Evolutionary conservation across 2,113 vertebrate species (phyloP), one percentile per base, ranked within the genome.

Genomic region (Perognathus longimembris): DNA sequence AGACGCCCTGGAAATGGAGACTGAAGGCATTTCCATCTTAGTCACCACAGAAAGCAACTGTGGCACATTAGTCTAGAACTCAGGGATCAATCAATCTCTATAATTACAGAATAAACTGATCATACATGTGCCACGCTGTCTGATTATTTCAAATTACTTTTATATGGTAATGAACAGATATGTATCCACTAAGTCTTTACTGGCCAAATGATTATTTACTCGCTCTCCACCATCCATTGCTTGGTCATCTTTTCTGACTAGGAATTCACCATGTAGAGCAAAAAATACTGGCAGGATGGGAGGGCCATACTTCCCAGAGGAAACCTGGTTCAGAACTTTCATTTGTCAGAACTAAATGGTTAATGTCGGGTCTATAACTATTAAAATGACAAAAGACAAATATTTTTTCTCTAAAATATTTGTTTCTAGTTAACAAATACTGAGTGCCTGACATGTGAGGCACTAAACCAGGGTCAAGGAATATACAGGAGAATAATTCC

Each of bases 51-150:
- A 61, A 96, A 7, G 88, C 94, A 95, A 81, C 83, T 90, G 94
- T 64, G 83, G 63, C 79, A 75, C 89, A 96, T 88, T 80, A 92
- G 59, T 92, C 93, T 96, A 40, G 83, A 94, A 95, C 92, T 97
- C 97, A 96, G 83, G 95, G 90, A 97, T 84, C 92, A 96, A 86
- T 97, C 87, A 78, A 96, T 97, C 81, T 73, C 90, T 83, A 21
- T 96, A 97, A 98, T 97, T 97, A 97, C 71, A 95, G 93, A 97
- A 95, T 93, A 97, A 96, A 97, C 94, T 96, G 90, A 97, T 97
- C 97, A 54, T 96, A 95, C 54, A 93, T 70, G 12, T 79, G 75
- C 42, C 32, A 88, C 18, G 40, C 5, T 94, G 74, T 90, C 69
- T 90, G 80, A 96, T 82, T 94, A 96, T 82, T 90, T 61, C 36